phyloP scores from a whole-genome alignment of 1,140 invertebrate species.

The Drosophila rhopaloa region DNA sequence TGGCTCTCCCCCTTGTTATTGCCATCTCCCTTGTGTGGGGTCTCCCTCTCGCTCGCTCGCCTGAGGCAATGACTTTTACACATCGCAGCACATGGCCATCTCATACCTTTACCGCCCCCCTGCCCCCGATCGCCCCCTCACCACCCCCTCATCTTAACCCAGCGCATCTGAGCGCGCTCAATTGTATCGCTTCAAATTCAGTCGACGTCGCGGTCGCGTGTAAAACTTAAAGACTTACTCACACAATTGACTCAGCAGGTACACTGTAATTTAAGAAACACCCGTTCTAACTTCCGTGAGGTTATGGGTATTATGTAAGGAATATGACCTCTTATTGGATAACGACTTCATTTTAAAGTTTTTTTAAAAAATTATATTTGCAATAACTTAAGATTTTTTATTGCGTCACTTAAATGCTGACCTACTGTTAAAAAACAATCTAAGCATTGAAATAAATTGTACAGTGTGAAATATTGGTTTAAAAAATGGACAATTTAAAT shows the following conservation, averaged over 20 bases:
- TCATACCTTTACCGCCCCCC: conserved; percentile 31
- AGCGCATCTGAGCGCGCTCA: conserved; percentile 59
- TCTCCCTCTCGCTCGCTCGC: conserved; percentile 8
- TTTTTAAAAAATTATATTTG: too few species aligned
- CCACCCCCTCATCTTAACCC: conserved; percentile 9
- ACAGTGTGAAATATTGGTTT: not conserved
- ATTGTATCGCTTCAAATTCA: conserved; percentile 43
- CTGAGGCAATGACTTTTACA: conserved; percentile 78
- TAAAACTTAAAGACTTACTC: conserved; percentile 72
- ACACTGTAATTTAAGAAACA: conserved; percentile 12
- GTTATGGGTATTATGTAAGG: not conserved
- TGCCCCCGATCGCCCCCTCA: not conserved
- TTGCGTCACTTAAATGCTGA: too few species aligned
- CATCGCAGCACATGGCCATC: conserved; percentile 75
- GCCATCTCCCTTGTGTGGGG: conserved; percentile 11
- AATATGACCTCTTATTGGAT: not conserved
- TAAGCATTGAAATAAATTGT: too few species aligned
- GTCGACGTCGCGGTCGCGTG: conserved; percentile 23
- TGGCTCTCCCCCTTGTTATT: conserved; percentile 26
- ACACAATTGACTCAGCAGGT: conserved; percentile 62
- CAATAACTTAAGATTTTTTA: too few species aligned
- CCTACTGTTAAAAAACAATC: too few species aligned
- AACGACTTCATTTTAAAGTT: too few species aligned
- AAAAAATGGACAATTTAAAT: not conserved
- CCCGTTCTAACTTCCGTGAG: not conserved